These are phyloP conservation scores for Teinopalpus imperialis DNA, from an alignment of 2,888 invertebrate genomes.

Conservation along the genomic window DNA sequence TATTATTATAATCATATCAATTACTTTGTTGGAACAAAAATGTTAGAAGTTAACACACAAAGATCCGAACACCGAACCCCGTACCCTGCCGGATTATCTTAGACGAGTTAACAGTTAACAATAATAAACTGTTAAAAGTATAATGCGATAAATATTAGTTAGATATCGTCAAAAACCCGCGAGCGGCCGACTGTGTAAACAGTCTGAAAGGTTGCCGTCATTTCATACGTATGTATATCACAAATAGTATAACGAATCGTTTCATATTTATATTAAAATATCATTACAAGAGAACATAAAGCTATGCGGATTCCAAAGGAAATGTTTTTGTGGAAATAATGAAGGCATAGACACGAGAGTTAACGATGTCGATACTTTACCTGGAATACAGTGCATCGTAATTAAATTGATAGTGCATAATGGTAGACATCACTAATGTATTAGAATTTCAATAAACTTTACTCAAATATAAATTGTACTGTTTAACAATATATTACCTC, in stretches of 20 bases:
- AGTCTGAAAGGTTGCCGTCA: conserved; percentile 64
- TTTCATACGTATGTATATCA: conserved; percentile 64
- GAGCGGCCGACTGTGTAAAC: conserved; percentile 56
- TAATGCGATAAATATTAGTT: conserved; percentile 54
- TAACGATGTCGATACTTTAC: too few relatives aligned
- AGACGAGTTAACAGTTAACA: conserved; percentile 67
- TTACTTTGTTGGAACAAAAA: too few relatives aligned
- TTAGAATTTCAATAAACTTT: conserved; percentile 1
- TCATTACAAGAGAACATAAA: conserved; percentile 9
- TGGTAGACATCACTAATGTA: background rate
- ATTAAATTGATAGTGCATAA: conserved; percentile 3
- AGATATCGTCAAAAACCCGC: conserved; percentile 60
- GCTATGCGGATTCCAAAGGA: conserved; percentile 1
- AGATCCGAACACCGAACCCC: too few relatives aligned
- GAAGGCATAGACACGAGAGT: background rate
- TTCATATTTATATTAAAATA: background rate
- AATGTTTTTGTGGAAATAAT: background rate
- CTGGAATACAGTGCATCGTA: background rate
- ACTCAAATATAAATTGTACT: conserved; percentile 3
- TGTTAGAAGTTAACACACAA: too few relatives aligned
- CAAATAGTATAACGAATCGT: conserved; percentile 45
- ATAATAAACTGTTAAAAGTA: conserved; percentile 71
- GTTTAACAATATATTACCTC: conserved; percentile 1
- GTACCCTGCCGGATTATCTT: conserved; percentile 35
- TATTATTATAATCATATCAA: too few relatives aligned